Percentiles rank a stretch among this genome's conserved stretches.
phyloP scores from a whole-genome alignment of 1,140 invertebrate species.

The Drosophila kikkawai region DNA sequence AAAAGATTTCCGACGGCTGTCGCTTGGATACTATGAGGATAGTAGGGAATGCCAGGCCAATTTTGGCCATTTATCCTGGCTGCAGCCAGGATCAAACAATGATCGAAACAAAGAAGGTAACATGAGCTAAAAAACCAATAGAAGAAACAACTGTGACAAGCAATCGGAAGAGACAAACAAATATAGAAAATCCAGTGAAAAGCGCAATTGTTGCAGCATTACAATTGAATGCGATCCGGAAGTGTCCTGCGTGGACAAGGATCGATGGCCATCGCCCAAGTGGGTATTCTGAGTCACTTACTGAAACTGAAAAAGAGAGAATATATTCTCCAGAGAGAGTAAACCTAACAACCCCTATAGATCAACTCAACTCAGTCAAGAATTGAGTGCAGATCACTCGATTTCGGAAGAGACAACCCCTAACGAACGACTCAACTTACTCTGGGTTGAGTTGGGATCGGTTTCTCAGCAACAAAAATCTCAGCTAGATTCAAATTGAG shows the following conservation, averaged over 20 bases:
- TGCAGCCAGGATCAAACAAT: constrained; percentile 14
- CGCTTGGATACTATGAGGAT: constrained; percentile 4
- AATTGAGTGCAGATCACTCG: neutral
- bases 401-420: constrained; percentile 10
- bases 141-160: constrained; percentile 64
- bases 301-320: neutral
- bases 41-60: constrained; percentile 23
- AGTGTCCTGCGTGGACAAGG: constrained; percentile 77
- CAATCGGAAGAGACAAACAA: constrained; percentile 68
- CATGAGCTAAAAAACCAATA: constrained; percentile 84
- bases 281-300: constrained; percentile 7
- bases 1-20: constrained; percentile 44
- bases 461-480: constrained; percentile 2
- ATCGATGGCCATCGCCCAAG: constrained; percentile 69
- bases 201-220: constrained; percentile 71
- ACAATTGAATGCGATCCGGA: constrained; percentile 81
- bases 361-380: constrained; percentile 18
- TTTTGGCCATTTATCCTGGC: constrained; percentile 59
- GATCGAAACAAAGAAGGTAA: constrained; percentile 63
- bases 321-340: neutral
- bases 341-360: neutral
- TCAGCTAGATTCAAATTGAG: constrained; percentile 11
- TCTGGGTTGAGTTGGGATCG: constrained; percentile 5
- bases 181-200: constrained; percentile 40
- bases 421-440: neutral